A percentile compares a stretch with the other conserved stretches of the same genome.
Conservation (phyloP, 2,113 vertebrate genomes). For the Phoenicopterus ruber region DNA sequence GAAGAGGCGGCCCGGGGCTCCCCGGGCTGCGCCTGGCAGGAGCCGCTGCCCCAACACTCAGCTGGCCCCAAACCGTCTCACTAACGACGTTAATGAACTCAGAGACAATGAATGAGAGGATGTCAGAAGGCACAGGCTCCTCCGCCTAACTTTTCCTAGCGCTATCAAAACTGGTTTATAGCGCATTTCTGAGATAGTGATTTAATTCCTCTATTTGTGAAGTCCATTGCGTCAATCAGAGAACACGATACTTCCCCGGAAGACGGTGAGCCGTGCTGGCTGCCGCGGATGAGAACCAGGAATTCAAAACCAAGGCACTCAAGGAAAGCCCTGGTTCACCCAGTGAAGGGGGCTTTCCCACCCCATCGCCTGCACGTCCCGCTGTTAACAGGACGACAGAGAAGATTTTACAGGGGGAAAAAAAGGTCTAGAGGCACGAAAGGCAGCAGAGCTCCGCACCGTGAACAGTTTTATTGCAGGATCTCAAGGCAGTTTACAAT, state of each 20-base stretch:
- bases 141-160: not conserved
- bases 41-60: not conserved
- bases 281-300: not conserved
- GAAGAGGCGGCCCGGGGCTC: accelerated
- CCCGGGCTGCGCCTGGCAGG: accelerated
- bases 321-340: not conserved
- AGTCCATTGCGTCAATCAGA: not conserved
- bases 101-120: not conserved
- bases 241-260: not conserved
- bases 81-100: not conserved
- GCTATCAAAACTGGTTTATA: not conserved
- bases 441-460: accelerated
- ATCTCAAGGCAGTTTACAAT: not conserved
- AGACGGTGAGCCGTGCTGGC: accelerated
- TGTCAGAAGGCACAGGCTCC: not conserved
- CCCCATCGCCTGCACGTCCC: not conserved
- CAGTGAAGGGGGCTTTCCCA: not conserved
- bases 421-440: not conserved
- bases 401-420: not conserved
- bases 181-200: not conserved
- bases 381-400: accelerated
- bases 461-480: not conserved
- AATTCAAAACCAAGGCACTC: not conserved
- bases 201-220: not conserved
- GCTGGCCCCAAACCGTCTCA: not conserved